Evolutionary conservation across 2,113 vertebrate species (phyloP), one percentile per base, ranked within the genome.

Genomic region (Athene noctua): DNA sequence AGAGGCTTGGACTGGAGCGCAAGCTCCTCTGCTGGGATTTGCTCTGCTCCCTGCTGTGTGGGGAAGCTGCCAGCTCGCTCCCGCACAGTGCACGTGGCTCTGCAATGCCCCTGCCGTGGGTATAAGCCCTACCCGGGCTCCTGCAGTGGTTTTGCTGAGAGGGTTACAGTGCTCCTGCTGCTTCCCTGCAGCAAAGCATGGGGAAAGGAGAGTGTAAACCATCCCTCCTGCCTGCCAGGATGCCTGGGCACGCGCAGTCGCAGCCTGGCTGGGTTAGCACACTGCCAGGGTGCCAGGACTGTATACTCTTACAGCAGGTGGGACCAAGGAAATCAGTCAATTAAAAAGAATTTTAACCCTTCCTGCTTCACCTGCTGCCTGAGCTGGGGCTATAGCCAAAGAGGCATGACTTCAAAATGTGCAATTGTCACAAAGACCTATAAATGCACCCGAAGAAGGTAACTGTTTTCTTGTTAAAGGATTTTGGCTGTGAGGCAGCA

Each of bases 331-430:
- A 86, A 71, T 47, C 38, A 7, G 49, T 59, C 92, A 73, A 74
- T 90, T 73, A 66, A 67, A 90, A 62, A 54, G 42, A 22, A 88
- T 92, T 90, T 92, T 88, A 95, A 88, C 92, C 72, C 74, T 88
- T 88, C n/a, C 93, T 75, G 36, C 38, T 32, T 29, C 38, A 68
- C 34, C 21, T 1, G 1, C 36, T 80, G 75, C 59, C 55, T 44
- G 42, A 27, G 57, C 66, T 73, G 62, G 81, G 55, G 15, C 27
- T 71, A 29, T 18, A 88, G 63, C 62, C 71, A 65, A 11, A 29
- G 54, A 81, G 54, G 6, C 20, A 5, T 2, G 57, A 49, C 51
- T 88, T 66, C 72, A 78, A 58, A 86, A 74, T 9, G 14, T 47
- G 10, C 42, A 73, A 46, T 62, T 74, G 59, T 55, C 0, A 0